Conservation (phyloP, 1,140 invertebrate genomes). For the Lerema accius region DNA sequence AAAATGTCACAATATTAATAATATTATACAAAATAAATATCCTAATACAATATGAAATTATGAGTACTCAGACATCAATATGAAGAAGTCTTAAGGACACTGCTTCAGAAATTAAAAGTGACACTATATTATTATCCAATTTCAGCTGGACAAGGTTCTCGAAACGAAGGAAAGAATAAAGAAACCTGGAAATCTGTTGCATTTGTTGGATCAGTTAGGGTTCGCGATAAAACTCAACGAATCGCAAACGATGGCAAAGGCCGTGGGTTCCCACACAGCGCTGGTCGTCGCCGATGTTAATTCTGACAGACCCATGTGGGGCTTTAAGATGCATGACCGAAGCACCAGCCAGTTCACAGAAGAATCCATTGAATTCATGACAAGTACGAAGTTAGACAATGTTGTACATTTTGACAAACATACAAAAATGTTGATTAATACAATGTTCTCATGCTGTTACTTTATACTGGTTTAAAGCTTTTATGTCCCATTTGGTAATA, state of each 20-base stretch:
- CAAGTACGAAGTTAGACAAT: slow-evolving; percentile 46
- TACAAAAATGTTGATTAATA: no score
- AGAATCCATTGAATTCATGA: slow-evolving; percentile 60
- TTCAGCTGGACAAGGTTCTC: slow-evolving; percentile 67
- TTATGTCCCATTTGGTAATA: no score
- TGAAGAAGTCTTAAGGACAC: no score
- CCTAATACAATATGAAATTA: no score
- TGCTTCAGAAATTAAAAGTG: no score
- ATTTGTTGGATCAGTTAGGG: slow-evolving; percentile 66
- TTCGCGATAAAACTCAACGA: slow-evolving; percentile 57
- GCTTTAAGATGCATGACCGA: slow-evolving; percentile 58
- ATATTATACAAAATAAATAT: no score
- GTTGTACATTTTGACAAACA: no score
- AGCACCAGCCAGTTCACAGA: slow-evolving; percentile 54
- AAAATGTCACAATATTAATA: no score
- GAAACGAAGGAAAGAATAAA: slow-evolving; percentile 49
- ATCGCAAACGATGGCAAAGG: slow-evolving; percentile 29
- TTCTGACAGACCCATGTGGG: slow-evolving; percentile 52
- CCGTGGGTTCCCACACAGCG: slow-evolving; percentile 67
- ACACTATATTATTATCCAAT: no score
- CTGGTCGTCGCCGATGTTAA: slow-evolving; percentile 62
- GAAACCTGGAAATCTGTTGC: slow-evolving; percentile 66
- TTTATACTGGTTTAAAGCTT: no score
- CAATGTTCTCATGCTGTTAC: no score
- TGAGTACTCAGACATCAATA: no score